Conservation (phyloP, 1,140 invertebrate species). For the Wiebesia pumilae region DNA sequence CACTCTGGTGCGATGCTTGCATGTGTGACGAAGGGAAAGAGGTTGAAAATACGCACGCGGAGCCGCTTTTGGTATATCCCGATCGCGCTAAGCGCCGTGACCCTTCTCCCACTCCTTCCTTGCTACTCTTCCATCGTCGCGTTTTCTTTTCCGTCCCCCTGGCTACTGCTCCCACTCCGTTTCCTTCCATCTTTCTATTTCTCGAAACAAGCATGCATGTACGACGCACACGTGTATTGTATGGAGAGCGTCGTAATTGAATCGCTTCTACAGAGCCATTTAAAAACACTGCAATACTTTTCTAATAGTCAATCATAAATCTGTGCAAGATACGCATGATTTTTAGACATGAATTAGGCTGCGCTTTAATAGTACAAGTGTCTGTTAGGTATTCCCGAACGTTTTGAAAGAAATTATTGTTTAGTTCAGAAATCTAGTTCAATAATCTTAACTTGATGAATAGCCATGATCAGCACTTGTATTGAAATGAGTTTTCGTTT, state of each 20-base stretch:
- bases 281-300: no score
- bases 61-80: constrained; percentile 21
- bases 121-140: neutral
- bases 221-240: neutral
- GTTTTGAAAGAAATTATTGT: no score
- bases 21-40: constrained; percentile 12
- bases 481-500: no score
- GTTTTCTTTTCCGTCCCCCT: constrained; percentile 36
- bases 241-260: neutral
- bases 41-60: constrained; percentile 42
- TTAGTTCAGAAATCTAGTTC: no score
- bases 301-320: no score
- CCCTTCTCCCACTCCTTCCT: constrained; percentile 33
- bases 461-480: no score
- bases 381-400: no score
- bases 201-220: neutral
- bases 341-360: no score
- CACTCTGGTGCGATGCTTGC: neutral
- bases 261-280: no score
- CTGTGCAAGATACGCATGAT: no score
- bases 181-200: constrained; percentile 31
- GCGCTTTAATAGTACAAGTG: no score
- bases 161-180: neutral
- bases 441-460: no score
- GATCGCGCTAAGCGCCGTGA: constrained; percentile 21